These are phyloP conservation scores for Alcis repandata DNA, from an alignment of 2,888 invertebrate genomes.

Conservation along the genomic window DNA sequence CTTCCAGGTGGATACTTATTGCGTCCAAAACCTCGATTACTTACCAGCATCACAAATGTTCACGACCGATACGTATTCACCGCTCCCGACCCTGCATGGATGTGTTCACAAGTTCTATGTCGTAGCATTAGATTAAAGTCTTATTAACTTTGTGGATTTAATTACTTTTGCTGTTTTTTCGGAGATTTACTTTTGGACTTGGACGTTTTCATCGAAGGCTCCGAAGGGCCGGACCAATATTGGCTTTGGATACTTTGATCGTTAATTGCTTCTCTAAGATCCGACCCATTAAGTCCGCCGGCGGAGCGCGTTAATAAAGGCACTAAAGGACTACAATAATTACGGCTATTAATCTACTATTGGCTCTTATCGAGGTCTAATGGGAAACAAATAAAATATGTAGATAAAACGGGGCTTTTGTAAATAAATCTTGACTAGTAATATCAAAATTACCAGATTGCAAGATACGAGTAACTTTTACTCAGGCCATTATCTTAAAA, in stretches of 20 bases:
- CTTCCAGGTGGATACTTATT: constrained; percentile 72
- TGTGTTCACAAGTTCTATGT: constrained; percentile 41
- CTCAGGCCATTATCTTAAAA: no score
- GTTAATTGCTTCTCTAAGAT: constrained; percentile 45
- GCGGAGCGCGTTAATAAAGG: constrained; percentile 41
- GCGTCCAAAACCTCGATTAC: constrained; percentile 58
- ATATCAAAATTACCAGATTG: no score
- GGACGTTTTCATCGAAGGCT: constrained; percentile 28
- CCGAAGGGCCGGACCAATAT: constrained; percentile 35
- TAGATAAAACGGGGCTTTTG: constrained; percentile 4
- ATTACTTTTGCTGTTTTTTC: constrained; percentile 32
- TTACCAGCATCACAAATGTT: constrained; percentile 42
- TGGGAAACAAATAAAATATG: constrained; percentile 19
- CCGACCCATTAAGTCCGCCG: constrained; percentile 39
- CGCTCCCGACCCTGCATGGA: constrained; percentile 31
- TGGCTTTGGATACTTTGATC: constrained; percentile 43
- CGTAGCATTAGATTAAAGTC: constrained; percentile 34
- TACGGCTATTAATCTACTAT: constrained; percentile 39
- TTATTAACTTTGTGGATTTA: constrained; percentile 38
- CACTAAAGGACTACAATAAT: constrained; percentile 38
- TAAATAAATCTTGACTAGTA: background rate
- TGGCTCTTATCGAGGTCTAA: constrained; percentile 26
- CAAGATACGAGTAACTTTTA: no score
- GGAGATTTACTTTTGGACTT: constrained; percentile 33
- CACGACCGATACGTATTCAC: constrained; percentile 36